Conservation (phyloP, 2,797 vertebrate species). For the Kryptolebias ocellatus region DNA sequence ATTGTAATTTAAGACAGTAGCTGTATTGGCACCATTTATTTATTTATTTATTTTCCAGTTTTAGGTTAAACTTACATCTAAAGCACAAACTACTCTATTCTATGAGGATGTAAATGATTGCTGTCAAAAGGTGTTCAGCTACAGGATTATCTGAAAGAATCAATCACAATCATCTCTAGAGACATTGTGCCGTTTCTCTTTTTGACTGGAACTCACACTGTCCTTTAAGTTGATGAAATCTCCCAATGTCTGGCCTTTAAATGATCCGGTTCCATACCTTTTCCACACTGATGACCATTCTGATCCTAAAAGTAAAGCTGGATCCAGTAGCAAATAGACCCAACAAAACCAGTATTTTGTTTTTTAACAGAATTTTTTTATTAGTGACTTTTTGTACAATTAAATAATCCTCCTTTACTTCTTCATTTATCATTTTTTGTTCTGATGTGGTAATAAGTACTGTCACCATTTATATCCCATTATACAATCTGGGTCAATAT, state of each 20-base stretch:
- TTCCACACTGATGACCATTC: slow-evolving; percentile 27
- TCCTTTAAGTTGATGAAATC: slow-evolving; percentile 74
- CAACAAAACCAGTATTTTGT: neutral
- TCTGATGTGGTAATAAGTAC: neutral
- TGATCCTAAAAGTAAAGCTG: slow-evolving; percentile 53
- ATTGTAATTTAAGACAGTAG: neutral
- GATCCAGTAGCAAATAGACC: neutral
- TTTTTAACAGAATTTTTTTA: neutral
- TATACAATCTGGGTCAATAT: slow-evolving; percentile 21
- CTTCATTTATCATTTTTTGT: neutral
- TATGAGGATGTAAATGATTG: slow-evolving; percentile 31
- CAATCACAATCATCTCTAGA: slow-evolving; percentile 59
- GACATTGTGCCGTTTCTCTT: slow-evolving; percentile 49
- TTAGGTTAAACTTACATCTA: slow-evolving; percentile 3
- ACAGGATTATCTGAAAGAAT: slow-evolving; percentile 34
- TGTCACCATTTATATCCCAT: slow-evolving; percentile 9
- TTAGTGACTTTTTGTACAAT: slow-evolving; percentile 4
- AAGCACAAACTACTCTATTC: neutral
- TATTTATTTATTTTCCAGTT: neutral
- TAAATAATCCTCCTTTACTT: slow-evolving; percentile 2
- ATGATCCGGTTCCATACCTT: slow-evolving; percentile 41
- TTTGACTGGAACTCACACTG: slow-evolving; percentile 56
- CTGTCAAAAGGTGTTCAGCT: slow-evolving; percentile 20
- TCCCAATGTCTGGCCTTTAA: slow-evolving; percentile 55
- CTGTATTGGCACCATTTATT: neutral